Evolutionary conservation across 30 jellyfish, hydroid and myxozoan genomes (phyloP).

Genomic region (Cassiopea xamachana): DNA sequence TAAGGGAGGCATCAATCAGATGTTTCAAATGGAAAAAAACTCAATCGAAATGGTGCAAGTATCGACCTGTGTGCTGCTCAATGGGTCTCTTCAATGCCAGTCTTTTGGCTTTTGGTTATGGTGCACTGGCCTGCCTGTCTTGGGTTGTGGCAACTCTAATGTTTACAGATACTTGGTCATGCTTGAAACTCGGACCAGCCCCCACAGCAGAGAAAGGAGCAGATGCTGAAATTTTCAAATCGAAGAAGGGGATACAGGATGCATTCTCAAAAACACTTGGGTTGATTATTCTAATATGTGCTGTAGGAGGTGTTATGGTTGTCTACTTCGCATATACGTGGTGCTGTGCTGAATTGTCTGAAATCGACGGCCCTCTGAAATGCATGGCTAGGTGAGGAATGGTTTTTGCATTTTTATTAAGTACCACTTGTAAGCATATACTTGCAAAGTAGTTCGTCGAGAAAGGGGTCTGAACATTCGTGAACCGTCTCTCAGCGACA

Average conservation of each 20-base stretch:
- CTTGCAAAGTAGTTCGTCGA: too few relatives aligned
- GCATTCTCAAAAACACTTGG: not conserved
- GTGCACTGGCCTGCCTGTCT: not conserved
- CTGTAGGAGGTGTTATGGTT: not conserved
- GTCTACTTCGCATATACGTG: not conserved
- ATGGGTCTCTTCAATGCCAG: too few relatives aligned
- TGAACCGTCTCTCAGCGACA: too few relatives aligned
- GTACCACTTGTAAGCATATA: too few relatives aligned
- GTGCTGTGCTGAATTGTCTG: slow-evolving; percentile 16
- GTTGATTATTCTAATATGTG: not conserved
- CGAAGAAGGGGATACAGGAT: not conserved
- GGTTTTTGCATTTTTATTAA: too few relatives aligned
- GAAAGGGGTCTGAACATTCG: too few relatives aligned
- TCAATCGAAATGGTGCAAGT: too few relatives aligned
- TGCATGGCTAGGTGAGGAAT: not conserved
- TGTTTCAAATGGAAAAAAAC: too few relatives aligned
- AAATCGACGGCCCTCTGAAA: not conserved
- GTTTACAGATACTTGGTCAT: slow-evolving; percentile 23
- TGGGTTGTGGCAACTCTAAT: slow-evolving; percentile 27
- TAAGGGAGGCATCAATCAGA: not conserved
- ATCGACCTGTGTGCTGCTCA: too few relatives aligned
- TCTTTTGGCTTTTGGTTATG: not conserved
- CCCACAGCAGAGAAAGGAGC: not conserved
- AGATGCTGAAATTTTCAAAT: not conserved
- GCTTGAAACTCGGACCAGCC: slow-evolving; percentile 47